Base-by-base conservation (phyloP, 2,113 vertebrate species). In the Prochilodus magdalenae region DNA sequence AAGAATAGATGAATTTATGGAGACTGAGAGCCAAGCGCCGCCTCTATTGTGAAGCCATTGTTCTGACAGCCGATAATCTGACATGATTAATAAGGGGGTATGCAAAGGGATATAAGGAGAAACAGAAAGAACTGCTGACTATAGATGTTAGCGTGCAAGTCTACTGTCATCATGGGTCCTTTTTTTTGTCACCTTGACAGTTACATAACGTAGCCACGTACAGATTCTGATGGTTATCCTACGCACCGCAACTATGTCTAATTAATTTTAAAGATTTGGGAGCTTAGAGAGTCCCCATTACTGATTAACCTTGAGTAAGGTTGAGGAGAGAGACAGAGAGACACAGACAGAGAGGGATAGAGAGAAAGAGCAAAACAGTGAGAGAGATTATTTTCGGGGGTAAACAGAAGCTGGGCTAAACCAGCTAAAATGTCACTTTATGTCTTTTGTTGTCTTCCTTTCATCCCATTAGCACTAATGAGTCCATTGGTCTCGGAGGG, bases 401-500 rank as follows among this genome's bases (percentile, higher is more conserved):
- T 73, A 59, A 51, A 26, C 69, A 66, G 59, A 73, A 67, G 49
- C 77, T 62, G 18, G 57, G 33, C 76, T 72, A 72, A 86, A 79
- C 59, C 59, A 67, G 80, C 49, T 65, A 73, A 87, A 84, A 82
- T 70, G 83, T 76, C 80, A 84, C 13, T 80, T 86, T 76, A 84
- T 80, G 33, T 73, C 59, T 84, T 86, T 84, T 80, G 77, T 83
- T 84, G 77, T 82, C 29, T 73, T 69, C 53, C 57, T 82, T 83
- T 79, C 70, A 83, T 77, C 80, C 80, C 76, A 87, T 87, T 84
- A 84, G 76, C 76, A 49, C 76, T 87, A 87, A 82, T 67, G 53
- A 87, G 77, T 40, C 73, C 74, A 79, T 72, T 84, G 86, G 67
- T 84, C 77, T 67, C 79, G 20, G 29, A 83, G 80, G 76, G 80